A percentile compares a stretch with the other conserved stretches of the same genome.
Conservation (phyloP, 2,888 invertebrate species). For the Drosophila borealis region DNA sequence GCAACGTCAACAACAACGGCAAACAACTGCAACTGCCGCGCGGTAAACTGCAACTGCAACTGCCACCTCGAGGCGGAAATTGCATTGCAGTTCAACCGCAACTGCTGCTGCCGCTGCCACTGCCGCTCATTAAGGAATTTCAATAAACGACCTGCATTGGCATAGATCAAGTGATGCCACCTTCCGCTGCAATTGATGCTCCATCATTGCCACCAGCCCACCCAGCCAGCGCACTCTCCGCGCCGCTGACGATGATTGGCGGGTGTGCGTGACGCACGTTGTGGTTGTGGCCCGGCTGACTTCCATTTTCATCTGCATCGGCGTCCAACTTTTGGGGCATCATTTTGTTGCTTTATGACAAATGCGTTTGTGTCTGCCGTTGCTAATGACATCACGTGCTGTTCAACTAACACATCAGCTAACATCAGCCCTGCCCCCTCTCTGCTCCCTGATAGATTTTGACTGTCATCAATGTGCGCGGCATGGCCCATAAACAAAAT, state of each 20-base stretch:
- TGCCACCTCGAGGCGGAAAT: slow-evolving; percentile 57
- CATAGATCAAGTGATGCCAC: slow-evolving; percentile 58
- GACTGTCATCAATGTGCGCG: slow-evolving; percentile 73
- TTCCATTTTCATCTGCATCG: slow-evolving; percentile 24
- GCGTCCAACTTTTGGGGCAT: slow-evolving; percentile 30
- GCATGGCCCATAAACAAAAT: slow-evolving; percentile 70
- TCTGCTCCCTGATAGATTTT: slow-evolving; percentile 42
- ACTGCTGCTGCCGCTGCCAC: slow-evolving; percentile 24
- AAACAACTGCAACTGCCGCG: slow-evolving; percentile 2
- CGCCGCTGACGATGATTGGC: slow-evolving; percentile 67
- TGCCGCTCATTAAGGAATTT: slow-evolving; percentile 75
- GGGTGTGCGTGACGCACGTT: slow-evolving; percentile 62
- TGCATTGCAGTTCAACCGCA: slow-evolving; percentile 30
- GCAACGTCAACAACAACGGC: slow-evolving; percentile 25
- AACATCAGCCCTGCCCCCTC: background rate
- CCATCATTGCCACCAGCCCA: background rate
- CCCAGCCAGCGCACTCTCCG: too few relatives aligned
- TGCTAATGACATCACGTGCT: slow-evolving; percentile 79
- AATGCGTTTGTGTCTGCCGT: slow-evolving; percentile 61
- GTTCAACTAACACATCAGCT: slow-evolving; percentile 34
- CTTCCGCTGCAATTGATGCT: slow-evolving; percentile 47
- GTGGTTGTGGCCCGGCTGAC: slow-evolving; percentile 61
- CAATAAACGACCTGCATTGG: slow-evolving; percentile 64
- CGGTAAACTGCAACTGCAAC: slow-evolving; percentile 10
- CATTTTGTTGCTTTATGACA: slow-evolving; percentile 66